Evolutionary conservation across 1,140 invertebrate species (phyloP).

Genomic region (Anagrus nilaparvatae): DNA sequence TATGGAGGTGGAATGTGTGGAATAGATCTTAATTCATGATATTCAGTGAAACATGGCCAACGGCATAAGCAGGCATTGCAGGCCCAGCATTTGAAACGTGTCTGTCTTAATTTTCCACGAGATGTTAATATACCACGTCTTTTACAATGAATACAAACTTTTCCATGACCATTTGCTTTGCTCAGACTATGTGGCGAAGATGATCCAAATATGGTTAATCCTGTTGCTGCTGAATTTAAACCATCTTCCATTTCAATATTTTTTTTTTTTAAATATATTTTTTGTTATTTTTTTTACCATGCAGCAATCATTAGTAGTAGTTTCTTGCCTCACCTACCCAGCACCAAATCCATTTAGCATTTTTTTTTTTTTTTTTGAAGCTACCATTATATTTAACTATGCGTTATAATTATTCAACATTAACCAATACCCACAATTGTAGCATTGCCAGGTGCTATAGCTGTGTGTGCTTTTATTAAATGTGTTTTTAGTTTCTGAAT

Average conservation of each 20-base stretch:
- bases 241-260: neutral
- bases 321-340: constrained; percentile 15
- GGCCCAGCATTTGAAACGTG: constrained; percentile 44
- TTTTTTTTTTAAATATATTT: no score
- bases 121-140: constrained; percentile 40
- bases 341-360: constrained; percentile 14
- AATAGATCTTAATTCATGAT: constrained; percentile 39
- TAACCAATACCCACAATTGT: constrained; percentile 38
- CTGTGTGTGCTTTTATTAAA: constrained; percentile 23
- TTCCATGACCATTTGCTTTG: constrained; percentile 44
- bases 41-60: constrained; percentile 42
- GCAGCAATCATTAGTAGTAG: constrained; percentile 40
- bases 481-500: neutral
- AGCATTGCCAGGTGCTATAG: constrained; percentile 40
- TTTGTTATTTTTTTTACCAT: no score
- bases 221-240: constrained; percentile 31
- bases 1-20: constrained; percentile 42
- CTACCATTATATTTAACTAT: neutral
- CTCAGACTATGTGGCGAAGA: constrained; percentile 43
- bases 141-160: constrained; percentile 45
- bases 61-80: constrained; percentile 44
- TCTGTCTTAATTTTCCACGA: constrained; percentile 42
- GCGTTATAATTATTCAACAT: constrained; percentile 21
- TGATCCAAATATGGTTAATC: constrained; percentile 41
- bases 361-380: neutral